These are phyloP conservation scores for Siniperca chuatsi DNA, from an alignment of 2,113 vertebrate species.

Conservation along the genomic window DNA sequence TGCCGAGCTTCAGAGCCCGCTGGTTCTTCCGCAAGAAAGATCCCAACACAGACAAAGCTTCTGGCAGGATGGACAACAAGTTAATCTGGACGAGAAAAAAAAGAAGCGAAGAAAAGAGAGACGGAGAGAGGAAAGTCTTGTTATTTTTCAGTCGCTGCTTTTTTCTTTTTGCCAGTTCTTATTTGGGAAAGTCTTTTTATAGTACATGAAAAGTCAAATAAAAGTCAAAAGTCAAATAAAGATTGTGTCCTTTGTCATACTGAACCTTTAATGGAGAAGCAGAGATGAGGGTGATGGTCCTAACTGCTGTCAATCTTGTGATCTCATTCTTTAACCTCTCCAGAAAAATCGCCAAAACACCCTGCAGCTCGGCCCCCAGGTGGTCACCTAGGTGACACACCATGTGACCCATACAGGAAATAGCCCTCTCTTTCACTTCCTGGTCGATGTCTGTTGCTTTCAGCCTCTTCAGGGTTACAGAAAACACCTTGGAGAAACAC, in stretches of 20 bases:
- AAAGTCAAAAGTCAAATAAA: background rate
- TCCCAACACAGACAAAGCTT: conserved; percentile 89
- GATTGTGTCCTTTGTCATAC: rapidly evolving
- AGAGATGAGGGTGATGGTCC: conserved; percentile 88
- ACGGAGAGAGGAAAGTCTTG: background rate
- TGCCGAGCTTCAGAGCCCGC: conserved; percentile 89
- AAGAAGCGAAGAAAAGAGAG: background rate
- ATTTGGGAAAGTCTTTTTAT: background rate
- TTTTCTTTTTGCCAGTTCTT: background rate
- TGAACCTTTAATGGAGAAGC: conserved; percentile 85
- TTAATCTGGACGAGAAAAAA: conserved; percentile 73
- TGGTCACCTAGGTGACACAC: conserved; percentile 90
- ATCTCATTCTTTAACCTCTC: conserved; percentile 95
- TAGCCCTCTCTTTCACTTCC: conserved; percentile 95
- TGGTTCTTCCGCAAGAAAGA: conserved; percentile 95
- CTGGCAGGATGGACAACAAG: conserved; percentile 87
- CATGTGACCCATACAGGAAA: conserved; percentile 93
- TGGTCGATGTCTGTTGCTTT: conserved; percentile 95
- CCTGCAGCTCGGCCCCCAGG: conserved; percentile 86
- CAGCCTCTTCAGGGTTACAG: conserved; percentile 87
- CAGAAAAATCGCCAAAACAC: conserved; percentile 89
- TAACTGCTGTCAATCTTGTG: conserved; percentile 91
- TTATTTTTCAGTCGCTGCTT: background rate
- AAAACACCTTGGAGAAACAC: conserved; percentile 78
- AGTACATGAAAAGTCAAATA: background rate